Base-by-base conservation (phyloP, 2,797 vertebrate species). In the Salarias fasciatus region DNA sequence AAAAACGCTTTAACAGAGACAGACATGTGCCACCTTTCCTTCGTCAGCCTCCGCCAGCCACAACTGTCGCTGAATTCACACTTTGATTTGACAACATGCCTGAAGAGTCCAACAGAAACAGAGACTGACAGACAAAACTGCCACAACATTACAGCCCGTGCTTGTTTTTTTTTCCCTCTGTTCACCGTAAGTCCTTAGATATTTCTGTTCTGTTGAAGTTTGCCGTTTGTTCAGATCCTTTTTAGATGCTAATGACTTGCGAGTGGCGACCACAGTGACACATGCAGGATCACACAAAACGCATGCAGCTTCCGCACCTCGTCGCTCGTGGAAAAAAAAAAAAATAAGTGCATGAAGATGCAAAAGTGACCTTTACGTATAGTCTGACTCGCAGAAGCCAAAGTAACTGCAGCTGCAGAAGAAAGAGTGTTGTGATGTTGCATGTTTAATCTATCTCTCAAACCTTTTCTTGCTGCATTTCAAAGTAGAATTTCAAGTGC, bases 21-120 rank as follows among this genome's bases (percentile, higher is more conserved):
- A 18, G 48, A 49, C 53, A 45, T n/a, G 9, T 45, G 33, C 12
- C 46, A 59, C 28, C 11, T 58, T 72, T 51, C 31, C 11, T 46
- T 24, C 36, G 50, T 59, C 29, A 28, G 31, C 28, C 51, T 37
- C 43, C 29, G 24, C 18, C 10, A 30, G 28, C 56, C 38, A 4
- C 52, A 66, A 47, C 15, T 4, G 41, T 50, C 47, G 59, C 33
- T 55, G 13, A 12, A 51, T 30, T 57, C 51, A 60, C 58, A 57
- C 31, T 43, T 28, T 42, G 15, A 47, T 7, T 53, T 36, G 28
- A 41, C 41, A 55, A 36, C 53, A 48, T 58, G 44, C 41, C 53
- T 28, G 13, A 41, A 48, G 8, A 50, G 28, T 46, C 24, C 43
- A n/a, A 45, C 11, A 5, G 13, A 33, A 33, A 35, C 33, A 9